phyloP scores from a whole-genome alignment of 2,888 invertebrate genomes.

The Parascotia fuliginaria region DNA sequence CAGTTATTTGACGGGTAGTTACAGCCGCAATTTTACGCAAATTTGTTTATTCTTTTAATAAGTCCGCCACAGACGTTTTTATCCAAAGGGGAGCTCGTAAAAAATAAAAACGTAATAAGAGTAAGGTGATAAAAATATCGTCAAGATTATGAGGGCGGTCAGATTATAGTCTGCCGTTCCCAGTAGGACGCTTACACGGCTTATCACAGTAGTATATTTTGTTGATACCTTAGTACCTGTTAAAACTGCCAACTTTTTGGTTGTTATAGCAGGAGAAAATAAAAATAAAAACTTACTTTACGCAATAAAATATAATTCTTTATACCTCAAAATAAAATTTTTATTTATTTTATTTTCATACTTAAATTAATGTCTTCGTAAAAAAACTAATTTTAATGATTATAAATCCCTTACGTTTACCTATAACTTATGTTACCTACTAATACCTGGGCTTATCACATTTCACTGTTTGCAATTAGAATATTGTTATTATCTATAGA shows the following conservation, averaged over 20 bases:
- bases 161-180: conserved; percentile 56
- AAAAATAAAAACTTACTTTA: too few relatives aligned
- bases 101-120: conserved; percentile 70
- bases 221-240: conserved; percentile 4
- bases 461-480: too few relatives aligned
- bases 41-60: conserved; percentile 53
- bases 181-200: conserved; percentile 49
- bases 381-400: too few relatives aligned
- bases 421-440: too few relatives aligned
- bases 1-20: conserved; percentile 31
- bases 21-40: conserved; percentile 46
- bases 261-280: too few relatives aligned
- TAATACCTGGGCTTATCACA: too few relatives aligned
- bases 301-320: too few relatives aligned
- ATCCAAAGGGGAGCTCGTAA: conserved; percentile 54
- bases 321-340: too few relatives aligned
- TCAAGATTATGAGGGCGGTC: conserved; percentile 62
- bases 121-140: conserved; percentile 68
- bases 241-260: not conserved
- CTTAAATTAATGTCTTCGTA: too few relatives aligned
- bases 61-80: conserved; percentile 44
- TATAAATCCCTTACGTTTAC: too few relatives aligned
- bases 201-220: conserved; percentile 54
- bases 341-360: too few relatives aligned
- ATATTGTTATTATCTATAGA: too few relatives aligned